Conservation (phyloP, 2,113 vertebrate species). For the Piaya cayana region DNA sequence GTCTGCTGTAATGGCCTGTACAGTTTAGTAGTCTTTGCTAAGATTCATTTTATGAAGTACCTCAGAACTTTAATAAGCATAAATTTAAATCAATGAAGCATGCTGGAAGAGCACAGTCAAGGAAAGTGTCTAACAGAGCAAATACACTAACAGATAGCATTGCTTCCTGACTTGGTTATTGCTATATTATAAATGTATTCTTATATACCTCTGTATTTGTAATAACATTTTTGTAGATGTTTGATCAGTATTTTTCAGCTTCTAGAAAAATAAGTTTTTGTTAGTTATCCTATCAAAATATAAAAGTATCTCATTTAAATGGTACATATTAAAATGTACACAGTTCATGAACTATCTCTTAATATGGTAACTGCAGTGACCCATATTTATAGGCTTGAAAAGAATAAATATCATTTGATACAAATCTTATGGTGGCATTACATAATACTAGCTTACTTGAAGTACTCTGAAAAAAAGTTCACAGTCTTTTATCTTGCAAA, state of each 20-base stretch:
- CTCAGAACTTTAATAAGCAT: not conserved
- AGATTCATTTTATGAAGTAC: not conserved
- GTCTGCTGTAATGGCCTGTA: not conserved
- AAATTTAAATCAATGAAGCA: not conserved
- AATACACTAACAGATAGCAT: not conserved
- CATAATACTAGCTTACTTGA: not conserved
- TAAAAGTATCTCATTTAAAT: constrained; percentile 1
- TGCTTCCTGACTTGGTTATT: not conserved
- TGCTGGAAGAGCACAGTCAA: not conserved
- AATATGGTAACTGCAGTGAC: constrained; percentile 15
- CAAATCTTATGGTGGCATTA: not conserved
- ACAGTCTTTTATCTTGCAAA: not conserved
- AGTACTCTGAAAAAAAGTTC: not conserved
- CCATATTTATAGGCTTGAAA: not conserved
- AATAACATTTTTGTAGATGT: not conserved
- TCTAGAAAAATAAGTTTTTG: not conserved
- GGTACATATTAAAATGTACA: not conserved
- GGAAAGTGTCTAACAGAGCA: not conserved
- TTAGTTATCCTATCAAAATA: not conserved
- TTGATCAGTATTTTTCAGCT: not conserved
- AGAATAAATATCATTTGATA: constrained; percentile 28
- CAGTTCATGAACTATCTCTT: constrained; percentile 11
- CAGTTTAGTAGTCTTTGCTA: not conserved
- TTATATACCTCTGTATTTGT: not conserved
- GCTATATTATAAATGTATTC: not conserved